Percentiles rank a stretch among this genome's conserved stretches.
These are phyloP conservation scores for Taenaris catops DNA, from an alignment of 2,888 invertebrate species.

Conservation along the genomic window DNA sequence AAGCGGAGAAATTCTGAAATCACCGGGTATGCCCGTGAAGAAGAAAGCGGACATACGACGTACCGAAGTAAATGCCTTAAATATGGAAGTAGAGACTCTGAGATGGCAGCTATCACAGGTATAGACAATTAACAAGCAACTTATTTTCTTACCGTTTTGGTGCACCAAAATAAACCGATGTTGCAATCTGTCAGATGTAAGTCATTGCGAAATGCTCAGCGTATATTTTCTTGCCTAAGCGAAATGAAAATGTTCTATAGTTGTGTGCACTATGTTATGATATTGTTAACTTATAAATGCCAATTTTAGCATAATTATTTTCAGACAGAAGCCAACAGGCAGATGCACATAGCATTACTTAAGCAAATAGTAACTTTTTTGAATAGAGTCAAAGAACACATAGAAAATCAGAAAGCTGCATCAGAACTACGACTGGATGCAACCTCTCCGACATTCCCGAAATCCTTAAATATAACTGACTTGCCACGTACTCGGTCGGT, in stretches of 20 bases:
- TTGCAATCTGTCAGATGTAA: conserved; percentile 4
- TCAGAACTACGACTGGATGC: conserved; percentile 33
- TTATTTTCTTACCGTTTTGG: conserved; percentile 28
- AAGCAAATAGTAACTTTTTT: conserved; percentile 85
- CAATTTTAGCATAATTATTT: conserved; percentile 44
- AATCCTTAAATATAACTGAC: conserved; percentile 45
- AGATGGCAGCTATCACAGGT: conserved; percentile 88
- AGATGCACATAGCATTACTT: conserved; percentile 87
- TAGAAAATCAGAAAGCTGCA: conserved; percentile 63
- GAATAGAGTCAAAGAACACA: conserved; percentile 83
- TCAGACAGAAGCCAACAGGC: conserved; percentile 84
- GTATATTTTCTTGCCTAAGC: conserved; percentile 23
- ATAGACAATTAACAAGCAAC: conserved; percentile 27
- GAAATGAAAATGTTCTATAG: conserved; percentile 1
- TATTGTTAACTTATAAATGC: conserved; percentile 20
- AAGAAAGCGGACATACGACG: conserved; percentile 40
- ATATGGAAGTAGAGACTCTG: conserved; percentile 84
- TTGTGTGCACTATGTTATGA: neutral
- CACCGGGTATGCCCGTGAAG: conserved; percentile 37
- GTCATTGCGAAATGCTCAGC: conserved; percentile 32
- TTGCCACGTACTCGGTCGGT: conserved; percentile 65
- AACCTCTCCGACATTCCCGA: conserved; percentile 31
- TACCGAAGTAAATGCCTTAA: conserved; percentile 73
- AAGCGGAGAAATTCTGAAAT: conserved; percentile 41
- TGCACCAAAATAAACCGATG: conserved; percentile 38